Evolutionary conservation across 2,888 invertebrate genomes (phyloP).

Genomic region (Cactoblastis cactorum): DNA sequence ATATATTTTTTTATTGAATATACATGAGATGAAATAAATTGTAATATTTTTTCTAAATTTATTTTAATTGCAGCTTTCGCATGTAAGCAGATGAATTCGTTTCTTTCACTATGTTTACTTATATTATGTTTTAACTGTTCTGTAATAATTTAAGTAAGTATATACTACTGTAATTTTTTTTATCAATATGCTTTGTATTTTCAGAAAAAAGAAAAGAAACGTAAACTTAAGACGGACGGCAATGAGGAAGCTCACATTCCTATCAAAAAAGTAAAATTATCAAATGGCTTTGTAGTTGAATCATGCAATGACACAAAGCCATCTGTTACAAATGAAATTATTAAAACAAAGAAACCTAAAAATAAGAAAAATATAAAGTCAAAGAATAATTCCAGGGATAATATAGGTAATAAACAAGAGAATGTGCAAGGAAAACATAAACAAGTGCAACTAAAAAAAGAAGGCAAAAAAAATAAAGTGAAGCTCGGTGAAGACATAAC

Average conservation of each 20-base stretch:
- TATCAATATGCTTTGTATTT: constrained; percentile 7
- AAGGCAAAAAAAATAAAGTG: constrained; percentile 32
- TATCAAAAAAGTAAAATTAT: constrained; percentile 46
- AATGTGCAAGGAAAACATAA: no score
- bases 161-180: no score
- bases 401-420: neutral
- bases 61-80: no score
- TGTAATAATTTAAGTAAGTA: no score
- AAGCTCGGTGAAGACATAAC: constrained; percentile 52
- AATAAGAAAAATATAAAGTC: constrained; percentile 27
- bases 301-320: constrained; percentile 39
- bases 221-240: constrained; percentile 27
- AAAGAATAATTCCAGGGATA: constrained; percentile 17
- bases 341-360: constrained; percentile 16
- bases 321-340: constrained; percentile 41
- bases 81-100: no score
- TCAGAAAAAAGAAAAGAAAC: constrained; percentile 36
- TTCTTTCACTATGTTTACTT: no score
- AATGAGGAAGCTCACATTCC: constrained; percentile 35
- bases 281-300: constrained; percentile 65
- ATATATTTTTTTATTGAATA: no score
- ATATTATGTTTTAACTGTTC: no score
- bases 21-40: no score
- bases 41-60: no score
- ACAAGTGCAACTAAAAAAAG: no score